Evolutionary conservation across 2,113 vertebrate genomes (phyloP).

Genomic region (Lamprotornis superbus): DNA sequence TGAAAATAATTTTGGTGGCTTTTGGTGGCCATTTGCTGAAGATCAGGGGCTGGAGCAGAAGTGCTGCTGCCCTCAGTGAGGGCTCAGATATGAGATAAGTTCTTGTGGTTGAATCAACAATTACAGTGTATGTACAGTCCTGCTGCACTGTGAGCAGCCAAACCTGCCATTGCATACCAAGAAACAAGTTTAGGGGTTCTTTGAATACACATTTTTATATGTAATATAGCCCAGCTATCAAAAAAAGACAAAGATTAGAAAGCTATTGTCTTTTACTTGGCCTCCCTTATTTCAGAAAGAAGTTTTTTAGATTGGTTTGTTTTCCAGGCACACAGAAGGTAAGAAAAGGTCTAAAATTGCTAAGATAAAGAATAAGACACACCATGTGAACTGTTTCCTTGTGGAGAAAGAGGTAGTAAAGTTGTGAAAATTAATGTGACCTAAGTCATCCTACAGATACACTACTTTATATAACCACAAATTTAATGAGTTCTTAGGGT

Average conservation of each 20-base stretch:
- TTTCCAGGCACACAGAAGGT: not conserved
- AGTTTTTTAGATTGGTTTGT: not conserved
- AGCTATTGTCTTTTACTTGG: not conserved
- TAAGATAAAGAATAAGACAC: not conserved
- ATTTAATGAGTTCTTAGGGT: not conserved
- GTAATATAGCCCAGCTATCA: not conserved
- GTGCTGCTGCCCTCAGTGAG: not conserved
- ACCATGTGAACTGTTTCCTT: not conserved
- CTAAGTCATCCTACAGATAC: not conserved
- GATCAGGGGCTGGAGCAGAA: not conserved
- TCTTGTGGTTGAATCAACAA: not conserved
- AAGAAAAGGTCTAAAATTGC: not conserved
- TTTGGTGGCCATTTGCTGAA: not conserved
- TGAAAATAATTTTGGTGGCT: not conserved
- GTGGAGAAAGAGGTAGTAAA: constrained; percentile 53
- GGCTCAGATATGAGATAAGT: not conserved
- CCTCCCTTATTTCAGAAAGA: not conserved
- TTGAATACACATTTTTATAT: not conserved
- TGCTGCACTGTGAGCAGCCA: not conserved
- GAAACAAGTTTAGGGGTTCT: not conserved
- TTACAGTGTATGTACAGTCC: not conserved
- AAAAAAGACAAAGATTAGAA: not conserved
- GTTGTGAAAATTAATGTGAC: not conserved
- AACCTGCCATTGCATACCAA: not conserved
- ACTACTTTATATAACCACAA: not conserved